Conservation (phyloP, 2,113 vertebrate genomes). For the Poeciliopsis retropinna region DNA sequence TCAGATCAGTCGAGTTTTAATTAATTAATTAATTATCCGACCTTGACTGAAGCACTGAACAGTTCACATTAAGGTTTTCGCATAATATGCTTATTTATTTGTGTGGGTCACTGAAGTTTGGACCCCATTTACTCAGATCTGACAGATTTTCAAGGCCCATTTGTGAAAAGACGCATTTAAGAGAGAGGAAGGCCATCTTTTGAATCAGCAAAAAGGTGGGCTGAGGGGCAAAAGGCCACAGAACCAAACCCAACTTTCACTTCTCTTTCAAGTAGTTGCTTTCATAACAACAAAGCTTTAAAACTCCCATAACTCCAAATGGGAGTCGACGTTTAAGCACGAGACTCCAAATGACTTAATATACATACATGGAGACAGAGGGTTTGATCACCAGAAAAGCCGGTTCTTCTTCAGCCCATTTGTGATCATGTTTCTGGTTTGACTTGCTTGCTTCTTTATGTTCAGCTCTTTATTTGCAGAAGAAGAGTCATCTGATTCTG, state of each 20-base stretch:
- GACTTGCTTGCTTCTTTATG: slow-evolving; percentile 45
- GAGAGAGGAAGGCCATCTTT: not conserved
- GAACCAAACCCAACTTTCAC: not conserved
- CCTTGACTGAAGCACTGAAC: not conserved
- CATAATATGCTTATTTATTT: not conserved
- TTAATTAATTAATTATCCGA: no score
- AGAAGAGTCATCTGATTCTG: not conserved
- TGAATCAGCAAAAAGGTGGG: not conserved
- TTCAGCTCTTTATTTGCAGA: slow-evolving; percentile 18
- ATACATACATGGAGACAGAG: not conserved
- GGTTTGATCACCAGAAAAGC: slow-evolving; percentile 30
- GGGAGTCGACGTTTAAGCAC: not conserved
- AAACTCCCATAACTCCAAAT: not conserved
- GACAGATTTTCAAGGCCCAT: slow-evolving; percentile 3
- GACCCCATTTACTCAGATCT: not conserved
- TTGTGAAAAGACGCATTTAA: not conserved
- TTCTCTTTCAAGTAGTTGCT: not conserved
- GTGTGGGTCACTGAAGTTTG: not conserved
- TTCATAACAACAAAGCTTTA: not conserved
- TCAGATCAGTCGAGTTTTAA: no score
- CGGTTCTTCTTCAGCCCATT: slow-evolving; percentile 34
- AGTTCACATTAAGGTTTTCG: no score
- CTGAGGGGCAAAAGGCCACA: no score
- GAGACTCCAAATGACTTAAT: not conserved
- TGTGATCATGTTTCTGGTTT: slow-evolving; percentile 53